Evolutionary conservation across 2,888 invertebrate species (phyloP).

Genomic region (Antheraea yamamai): DNA sequence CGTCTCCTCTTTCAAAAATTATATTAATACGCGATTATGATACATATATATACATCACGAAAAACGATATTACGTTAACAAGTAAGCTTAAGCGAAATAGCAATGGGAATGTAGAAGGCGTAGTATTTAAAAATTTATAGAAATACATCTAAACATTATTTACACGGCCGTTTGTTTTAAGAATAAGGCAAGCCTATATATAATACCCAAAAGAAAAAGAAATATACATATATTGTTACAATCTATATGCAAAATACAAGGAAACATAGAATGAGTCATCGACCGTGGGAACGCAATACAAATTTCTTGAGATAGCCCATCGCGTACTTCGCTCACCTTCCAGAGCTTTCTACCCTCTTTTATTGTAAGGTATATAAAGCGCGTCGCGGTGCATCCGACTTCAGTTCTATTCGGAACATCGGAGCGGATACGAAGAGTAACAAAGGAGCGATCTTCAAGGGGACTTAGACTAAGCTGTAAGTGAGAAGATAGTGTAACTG

Average conservation of each 20-base stretch:
- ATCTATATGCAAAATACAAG: no score
- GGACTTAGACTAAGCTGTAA: no score
- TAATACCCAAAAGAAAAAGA: neutral
- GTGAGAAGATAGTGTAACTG: no score
- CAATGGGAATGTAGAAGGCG: conserved; percentile 10
- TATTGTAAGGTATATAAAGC: no score
- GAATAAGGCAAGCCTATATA: neutral
- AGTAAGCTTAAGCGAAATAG: neutral
- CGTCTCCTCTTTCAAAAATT: neutral
- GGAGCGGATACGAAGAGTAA: neutral
- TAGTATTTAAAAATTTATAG: neutral
- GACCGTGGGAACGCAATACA: no score
- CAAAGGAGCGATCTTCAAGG: neutral
- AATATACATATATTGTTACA: no score
- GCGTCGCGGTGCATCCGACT: no score
- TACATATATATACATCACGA: neutral
- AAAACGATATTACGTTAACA: neutral
- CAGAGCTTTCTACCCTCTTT: no score
- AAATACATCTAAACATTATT: neutral
- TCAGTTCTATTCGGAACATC: no score
- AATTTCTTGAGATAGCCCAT: no score
- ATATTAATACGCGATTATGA: neutral
- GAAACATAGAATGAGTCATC: no score
- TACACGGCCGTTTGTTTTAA: neutral
- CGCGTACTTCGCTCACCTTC: no score